Evolutionary conservation across 2,888 invertebrate genomes (phyloP).

Genomic region (Morinoia aosen): DNA sequence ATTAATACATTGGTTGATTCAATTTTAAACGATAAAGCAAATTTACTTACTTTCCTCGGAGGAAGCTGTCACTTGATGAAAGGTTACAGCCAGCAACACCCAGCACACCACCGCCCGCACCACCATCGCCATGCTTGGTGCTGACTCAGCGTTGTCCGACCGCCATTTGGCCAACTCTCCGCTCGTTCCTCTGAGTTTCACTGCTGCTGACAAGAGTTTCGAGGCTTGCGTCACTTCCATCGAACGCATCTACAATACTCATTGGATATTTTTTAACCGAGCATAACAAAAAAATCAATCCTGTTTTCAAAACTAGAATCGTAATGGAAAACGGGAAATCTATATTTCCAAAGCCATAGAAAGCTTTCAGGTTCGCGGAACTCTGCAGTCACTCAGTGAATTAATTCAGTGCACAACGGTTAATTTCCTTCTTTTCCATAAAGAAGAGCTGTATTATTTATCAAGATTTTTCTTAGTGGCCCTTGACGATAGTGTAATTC

Average conservation of each 20-base stretch:
- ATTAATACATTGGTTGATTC: not conserved
- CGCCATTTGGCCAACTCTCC: constrained; percentile 12
- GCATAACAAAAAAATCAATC: not conserved
- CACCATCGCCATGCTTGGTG: not conserved
- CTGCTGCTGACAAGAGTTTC: constrained; percentile 1
- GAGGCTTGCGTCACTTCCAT: constrained; percentile 22
- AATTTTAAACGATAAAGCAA: not conserved
- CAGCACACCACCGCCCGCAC: constrained; percentile 10
- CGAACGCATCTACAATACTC: not conserved
- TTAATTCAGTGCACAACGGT: not conserved
- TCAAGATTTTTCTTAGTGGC: not conserved
- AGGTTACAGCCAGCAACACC: not conserved
- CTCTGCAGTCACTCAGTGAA: not conserved
- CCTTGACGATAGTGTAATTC: not conserved
- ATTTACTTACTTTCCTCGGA: constrained; percentile 10
- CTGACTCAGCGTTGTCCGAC: not conserved
- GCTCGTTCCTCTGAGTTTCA: not conserved
- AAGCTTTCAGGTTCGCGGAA: not conserved
- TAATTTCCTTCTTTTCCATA: not conserved
- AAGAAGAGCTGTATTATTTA: not conserved
- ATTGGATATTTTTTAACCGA: not conserved
- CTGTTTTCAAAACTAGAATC: not conserved
- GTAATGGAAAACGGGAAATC: not conserved
- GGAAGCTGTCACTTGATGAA: not conserved
- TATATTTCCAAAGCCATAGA: not conserved